Evolutionary conservation across 2,888 invertebrate genomes (phyloP), one percentile per base, ranked within the genome.

Genomic region (Erynnis tages): DNA sequence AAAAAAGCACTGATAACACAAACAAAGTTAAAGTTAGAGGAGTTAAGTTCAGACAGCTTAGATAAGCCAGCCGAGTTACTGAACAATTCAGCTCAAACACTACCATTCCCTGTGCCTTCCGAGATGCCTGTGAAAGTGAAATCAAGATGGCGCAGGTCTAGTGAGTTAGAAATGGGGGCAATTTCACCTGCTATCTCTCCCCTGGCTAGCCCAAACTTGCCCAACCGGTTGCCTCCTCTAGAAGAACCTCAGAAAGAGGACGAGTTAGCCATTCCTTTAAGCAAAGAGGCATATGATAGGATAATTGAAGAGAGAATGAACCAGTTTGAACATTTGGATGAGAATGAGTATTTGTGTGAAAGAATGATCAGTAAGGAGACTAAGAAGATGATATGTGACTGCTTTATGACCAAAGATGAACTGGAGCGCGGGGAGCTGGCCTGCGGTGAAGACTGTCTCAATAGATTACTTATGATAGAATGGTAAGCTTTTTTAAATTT

Each of bases 381-480:
- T 0, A 95, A 95, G 63, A 93, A 96, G 65, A 98, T 98, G 98
- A 93, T 94, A 21, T 98, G 98, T 82, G 98, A 98, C 82, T 99
- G 98, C 79, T 95, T 96, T 71, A 91, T 98, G 60, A 95, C 96
- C 48, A 93, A 94, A 73, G 98, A 98, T 63, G 98, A 98, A 73
- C 91, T 96, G 59, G 92, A 92, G 32, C 90, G 94, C 53, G 97
- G 97, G 0, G 95, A 96, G 71, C 80, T 93, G 56, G 97, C 97
- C 6, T 99, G 99, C 78, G 98, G 97, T 0, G 97, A 97, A 71
- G 97, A 98, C 82, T 99, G 99, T 82, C 92, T 99, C 25, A 99
- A 99, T 90, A 93, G 98, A 72, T 91, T 98, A 75, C 93, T 99
- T n/a, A 96, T 98, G 95, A 98, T 99, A 74, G 99, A 99, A 92